Evolutionary conservation across 2,888 invertebrate genomes (phyloP).

Genomic region (Xylota segnis): DNA sequence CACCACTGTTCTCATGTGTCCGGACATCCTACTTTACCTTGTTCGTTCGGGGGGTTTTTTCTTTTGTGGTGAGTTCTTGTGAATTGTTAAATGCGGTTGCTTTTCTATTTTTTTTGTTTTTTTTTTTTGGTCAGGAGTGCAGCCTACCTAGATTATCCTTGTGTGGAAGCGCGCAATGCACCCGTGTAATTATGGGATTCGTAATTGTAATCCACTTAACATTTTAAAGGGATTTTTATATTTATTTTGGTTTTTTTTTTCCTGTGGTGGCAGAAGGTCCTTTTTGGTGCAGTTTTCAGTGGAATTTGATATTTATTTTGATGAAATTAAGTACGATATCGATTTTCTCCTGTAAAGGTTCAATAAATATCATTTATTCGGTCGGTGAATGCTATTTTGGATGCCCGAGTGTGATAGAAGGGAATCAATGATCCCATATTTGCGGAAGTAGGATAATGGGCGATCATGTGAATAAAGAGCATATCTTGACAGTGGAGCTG

Average conservation of each 20-base stretch:
- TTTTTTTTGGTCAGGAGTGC: constrained; percentile 45
- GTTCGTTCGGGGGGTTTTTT: constrained; percentile 43
- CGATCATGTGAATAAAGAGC: constrained; percentile 5
- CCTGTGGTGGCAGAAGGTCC: constrained; percentile 11
- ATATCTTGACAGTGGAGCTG: background rate
- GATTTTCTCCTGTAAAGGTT: constrained; percentile 39
- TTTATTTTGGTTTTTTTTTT: constrained; percentile 4
- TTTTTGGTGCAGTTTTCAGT: constrained; percentile 44
- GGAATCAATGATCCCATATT: background rate
- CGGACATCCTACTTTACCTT: constrained; percentile 72
- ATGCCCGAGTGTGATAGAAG: constrained; percentile 11
- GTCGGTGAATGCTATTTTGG: constrained; percentile 55
- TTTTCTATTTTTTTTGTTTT: constrained; percentile 31
- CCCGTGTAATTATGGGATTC: constrained; percentile 60
- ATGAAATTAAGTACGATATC: constrained; percentile 68
- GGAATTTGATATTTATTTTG: constrained; percentile 74
- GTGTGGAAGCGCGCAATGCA: constrained; percentile 49
- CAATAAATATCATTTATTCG: constrained; percentile 46
- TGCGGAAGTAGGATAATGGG: constrained; percentile 38
- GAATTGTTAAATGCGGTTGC: constrained; percentile 61
- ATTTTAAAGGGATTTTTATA: constrained; percentile 37
- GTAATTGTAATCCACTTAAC: constrained; percentile 75
- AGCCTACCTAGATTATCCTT: constrained; percentile 54
- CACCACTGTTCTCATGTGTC: constrained; percentile 68
- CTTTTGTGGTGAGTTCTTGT: constrained; percentile 43